Conservation (phyloP, 2,113 vertebrate species). For the Calypte anna region DNA sequence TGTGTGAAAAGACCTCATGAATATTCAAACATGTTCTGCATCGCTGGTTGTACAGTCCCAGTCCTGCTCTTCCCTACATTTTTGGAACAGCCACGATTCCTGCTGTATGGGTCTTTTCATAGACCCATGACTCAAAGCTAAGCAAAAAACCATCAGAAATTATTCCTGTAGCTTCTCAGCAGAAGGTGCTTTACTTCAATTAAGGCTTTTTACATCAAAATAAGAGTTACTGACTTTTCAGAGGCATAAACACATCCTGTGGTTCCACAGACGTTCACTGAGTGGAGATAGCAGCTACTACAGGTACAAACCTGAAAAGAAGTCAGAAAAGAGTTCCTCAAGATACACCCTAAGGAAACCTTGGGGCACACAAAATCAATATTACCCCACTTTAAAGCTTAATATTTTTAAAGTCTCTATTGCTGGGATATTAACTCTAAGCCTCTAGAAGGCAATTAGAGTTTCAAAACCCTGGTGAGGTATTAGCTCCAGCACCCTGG, state of each 20-base stretch:
- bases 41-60: neutral
- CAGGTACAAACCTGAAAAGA: neutral
- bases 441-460: neutral
- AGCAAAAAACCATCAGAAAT: neutral
- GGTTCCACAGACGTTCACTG: neutral
- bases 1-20: neutral
- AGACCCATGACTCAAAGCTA: neutral
- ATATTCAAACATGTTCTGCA: neutral
- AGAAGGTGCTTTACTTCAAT: neutral
- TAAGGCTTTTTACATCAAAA: neutral
- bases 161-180: neutral
- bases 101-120: neutral
- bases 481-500: neutral
- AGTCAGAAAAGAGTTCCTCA: neutral
- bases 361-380: neutral
- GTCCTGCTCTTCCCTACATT: neutral
- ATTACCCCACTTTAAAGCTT: neutral
- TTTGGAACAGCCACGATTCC: neutral
- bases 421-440: neutral
- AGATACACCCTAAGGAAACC: neutral
- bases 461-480: neutral
- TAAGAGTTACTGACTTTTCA: neutral
- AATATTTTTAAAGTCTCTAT: neutral
- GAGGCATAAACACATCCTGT: neutral
- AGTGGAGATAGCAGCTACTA: neutral